Evolutionary conservation across 2,888 invertebrate genomes (phyloP), one percentile per base, ranked within the genome.

Genomic region (Cremastinae sp.): DNA sequence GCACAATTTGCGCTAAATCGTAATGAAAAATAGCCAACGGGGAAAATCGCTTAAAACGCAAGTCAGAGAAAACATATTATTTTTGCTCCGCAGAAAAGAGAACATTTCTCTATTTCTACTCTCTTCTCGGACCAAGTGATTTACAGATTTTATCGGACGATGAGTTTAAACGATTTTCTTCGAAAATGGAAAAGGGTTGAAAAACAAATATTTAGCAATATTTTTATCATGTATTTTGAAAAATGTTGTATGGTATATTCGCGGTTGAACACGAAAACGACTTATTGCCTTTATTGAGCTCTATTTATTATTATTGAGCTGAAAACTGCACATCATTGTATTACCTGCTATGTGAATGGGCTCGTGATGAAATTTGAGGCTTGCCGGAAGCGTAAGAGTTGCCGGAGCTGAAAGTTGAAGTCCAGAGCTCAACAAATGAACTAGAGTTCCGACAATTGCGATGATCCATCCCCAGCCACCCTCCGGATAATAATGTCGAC

Each of bases 381-480:
- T 81, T 12, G 87, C 86, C 1, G 87, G 84, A 16, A 81, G 59
- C 10, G 85, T 80, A 9, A 87, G 78, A 22, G 82, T 81, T 20
- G 85, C 85, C 10, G 87, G 84, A 14, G 80, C 79, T 16, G 94
- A 93, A 81, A 95, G 91, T 86, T 96, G 96, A 65, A 96, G 90
- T 5, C 96, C 96, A 83, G 95, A 94, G 58, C 94, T 93, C 59
- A 96, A 90, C 62, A 95, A 90, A 87, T 96, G 94, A 18, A 95
- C 94, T 71, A 95, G 90, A 41, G 84, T 83, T 47, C 83, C 82
- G 22, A 94, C 92, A 20, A 94, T 94, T 75, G 94, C 94, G 59
- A 93, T 91, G 61, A 95, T 93, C 95, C 95, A 96, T 12, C 96
- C 96, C 96, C 96, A 96, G 10, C 96, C 96, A 1, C 96, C 96